These are phyloP conservation scores for Bolborhynchus lineola DNA, from an alignment of 2,113 vertebrate genomes.

Conservation along the genomic window DNA sequence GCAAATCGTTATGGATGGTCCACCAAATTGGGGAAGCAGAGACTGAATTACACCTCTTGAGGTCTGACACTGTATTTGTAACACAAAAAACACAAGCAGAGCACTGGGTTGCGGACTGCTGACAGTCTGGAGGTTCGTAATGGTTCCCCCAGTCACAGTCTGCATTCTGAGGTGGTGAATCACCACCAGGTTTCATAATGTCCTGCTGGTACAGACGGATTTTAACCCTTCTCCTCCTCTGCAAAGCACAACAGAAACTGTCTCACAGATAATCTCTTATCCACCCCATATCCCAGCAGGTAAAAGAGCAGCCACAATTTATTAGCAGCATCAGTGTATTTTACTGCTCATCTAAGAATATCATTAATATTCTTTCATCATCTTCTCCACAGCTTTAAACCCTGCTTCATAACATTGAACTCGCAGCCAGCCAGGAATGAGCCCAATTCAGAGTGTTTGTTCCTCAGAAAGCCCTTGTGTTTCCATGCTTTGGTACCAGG, in stretches of 20 bases:
- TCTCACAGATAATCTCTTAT: neutral
- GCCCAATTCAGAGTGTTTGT: neutral
- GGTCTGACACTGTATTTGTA: conserved; percentile 29
- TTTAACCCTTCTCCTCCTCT: neutral
- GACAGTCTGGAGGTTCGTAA: neutral
- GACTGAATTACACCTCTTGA: neutral
- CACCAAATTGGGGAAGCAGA: neutral
- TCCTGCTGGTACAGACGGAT: neutral
- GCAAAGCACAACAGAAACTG: neutral
- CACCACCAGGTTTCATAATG: fast-evolving
- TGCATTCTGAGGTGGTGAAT: conserved; percentile 1
- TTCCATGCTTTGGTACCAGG: neutral
- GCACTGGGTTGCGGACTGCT: neutral
- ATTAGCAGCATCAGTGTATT: neutral
- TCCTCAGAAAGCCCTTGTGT: neutral
- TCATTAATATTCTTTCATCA: conserved; percentile 48
- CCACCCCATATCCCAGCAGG: neutral
- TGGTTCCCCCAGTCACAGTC: neutral
- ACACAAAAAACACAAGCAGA: neutral
- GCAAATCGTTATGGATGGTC: neutral
- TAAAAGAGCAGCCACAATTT: neutral
- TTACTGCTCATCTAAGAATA: conserved; percentile 1
- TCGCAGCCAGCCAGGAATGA: neutral
- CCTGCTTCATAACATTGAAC: neutral
- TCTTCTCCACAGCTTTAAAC: conserved; percentile 16